Evolutionary conservation across 2,113 vertebrate genomes (phyloP).

Genomic region (Chlorocebus sabaeus): DNA sequence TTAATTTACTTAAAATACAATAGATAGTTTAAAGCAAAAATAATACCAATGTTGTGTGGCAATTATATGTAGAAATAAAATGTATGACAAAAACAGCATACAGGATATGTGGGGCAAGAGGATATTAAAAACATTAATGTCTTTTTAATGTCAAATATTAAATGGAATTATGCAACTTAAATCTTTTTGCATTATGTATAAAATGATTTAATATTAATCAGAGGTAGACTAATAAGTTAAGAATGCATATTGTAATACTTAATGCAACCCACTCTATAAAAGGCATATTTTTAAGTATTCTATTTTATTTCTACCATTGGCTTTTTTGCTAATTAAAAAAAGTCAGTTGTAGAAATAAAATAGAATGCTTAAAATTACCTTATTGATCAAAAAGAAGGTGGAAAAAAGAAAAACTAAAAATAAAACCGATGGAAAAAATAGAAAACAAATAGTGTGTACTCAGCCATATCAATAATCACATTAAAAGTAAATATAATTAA

Average conservation of each 20-base stretch:
- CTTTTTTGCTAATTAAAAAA: neutral
- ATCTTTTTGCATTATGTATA: neutral
- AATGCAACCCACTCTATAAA: neutral
- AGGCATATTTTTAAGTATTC: too few relatives aligned
- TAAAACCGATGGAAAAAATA: neutral
- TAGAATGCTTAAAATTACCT: neutral
- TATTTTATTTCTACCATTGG: too few relatives aligned
- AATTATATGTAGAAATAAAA: neutral
- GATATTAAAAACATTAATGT: too few relatives aligned
- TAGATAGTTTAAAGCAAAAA: neutral
- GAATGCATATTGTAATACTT: neutral
- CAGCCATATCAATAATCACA: neutral
- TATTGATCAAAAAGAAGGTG: neutral
- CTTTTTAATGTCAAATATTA: too few relatives aligned
- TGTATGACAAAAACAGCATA: neutral
- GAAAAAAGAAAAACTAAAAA: neutral
- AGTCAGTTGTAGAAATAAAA: neutral
- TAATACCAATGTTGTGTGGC: neutral
- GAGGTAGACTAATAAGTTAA: neutral
- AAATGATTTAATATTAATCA: neutral
- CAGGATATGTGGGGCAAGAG: neutral
- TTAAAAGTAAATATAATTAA: neutral
- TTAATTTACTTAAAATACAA: neutral
- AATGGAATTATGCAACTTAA: neutral
- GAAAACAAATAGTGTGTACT: neutral